phyloP scores from a whole-genome alignment of 2,797 vertebrate genomes.

The Rachycentron canadum region DNA sequence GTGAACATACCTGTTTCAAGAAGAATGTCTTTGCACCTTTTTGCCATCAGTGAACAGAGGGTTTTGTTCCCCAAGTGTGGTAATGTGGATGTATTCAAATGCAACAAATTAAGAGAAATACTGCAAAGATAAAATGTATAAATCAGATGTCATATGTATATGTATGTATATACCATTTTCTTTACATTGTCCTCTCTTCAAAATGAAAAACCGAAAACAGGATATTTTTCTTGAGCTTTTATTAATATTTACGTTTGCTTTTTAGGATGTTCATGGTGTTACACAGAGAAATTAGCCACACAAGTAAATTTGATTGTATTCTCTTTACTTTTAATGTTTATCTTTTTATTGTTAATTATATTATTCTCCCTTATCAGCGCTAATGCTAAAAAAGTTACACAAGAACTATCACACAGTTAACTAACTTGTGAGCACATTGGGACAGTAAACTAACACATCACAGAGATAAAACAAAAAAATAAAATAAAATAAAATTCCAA shows the following conservation, averaged over 20 bases:
- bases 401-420: constrained; percentile 81
- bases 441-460: constrained; percentile 83
- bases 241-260: constrained; percentile 81
- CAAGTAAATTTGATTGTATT: constrained; percentile 82
- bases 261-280: constrained; percentile 79
- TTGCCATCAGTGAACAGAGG: too few relatives aligned
- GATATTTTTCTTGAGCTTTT: constrained; percentile 74
- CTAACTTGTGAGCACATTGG: constrained; percentile 81
- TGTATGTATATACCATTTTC: too few relatives aligned
- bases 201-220: constrained; percentile 45
- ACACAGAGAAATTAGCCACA: constrained; percentile 87
- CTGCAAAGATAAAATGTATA: background rate
- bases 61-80: too few relatives aligned
- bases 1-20: too few relatives aligned
- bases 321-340: constrained; percentile 63
- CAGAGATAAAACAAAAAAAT: constrained; percentile 64
- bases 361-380: constrained; percentile 80
- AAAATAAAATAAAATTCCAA: constrained; percentile 30
- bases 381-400: constrained; percentile 87
- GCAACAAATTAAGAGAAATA: too few relatives aligned
- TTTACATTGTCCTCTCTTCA: background rate
- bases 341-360: constrained; percentile 77
- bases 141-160: too few relatives aligned
- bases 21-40: too few relatives aligned
- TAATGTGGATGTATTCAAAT: too few relatives aligned